Percentiles rank a stretch among this genome's conserved stretches.
phyloP scores from a whole-genome alignment of 1,140 invertebrate species.

The Wiebesia pumilae region DNA sequence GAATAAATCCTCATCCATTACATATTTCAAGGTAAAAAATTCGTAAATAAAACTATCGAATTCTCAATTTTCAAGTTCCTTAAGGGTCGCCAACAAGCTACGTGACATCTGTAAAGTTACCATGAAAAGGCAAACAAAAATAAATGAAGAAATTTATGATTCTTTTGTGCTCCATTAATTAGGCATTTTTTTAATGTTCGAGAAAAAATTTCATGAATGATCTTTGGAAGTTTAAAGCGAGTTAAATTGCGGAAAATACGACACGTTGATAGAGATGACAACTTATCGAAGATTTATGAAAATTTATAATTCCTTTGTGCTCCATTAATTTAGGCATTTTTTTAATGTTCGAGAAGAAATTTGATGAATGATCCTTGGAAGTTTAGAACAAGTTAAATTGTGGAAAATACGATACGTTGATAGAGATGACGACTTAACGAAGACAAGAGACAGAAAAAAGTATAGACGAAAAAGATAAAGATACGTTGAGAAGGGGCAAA shows the following conservation, averaged over 20 bases:
- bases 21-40: conserved; percentile 45
- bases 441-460: background rate
- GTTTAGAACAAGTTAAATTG: conserved; percentile 1
- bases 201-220: conserved; percentile 11
- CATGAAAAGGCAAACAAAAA: conserved; percentile 31
- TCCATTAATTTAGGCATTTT: background rate
- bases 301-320: conserved; percentile 48
- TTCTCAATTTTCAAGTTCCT: conserved; percentile 53
- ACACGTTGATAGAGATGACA: background rate
- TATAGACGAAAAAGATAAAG: background rate
- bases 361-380: conserved; percentile 2
- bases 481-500: background rate
- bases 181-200: background rate
- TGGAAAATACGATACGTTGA: conserved; percentile 1
- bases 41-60: conserved; percentile 37
- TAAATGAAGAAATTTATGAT: conserved; percentile 45
- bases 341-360: conserved; percentile 14
- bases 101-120: conserved; percentile 36
- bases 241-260: conserved; percentile 10
- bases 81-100: conserved; percentile 13
- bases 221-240: background rate
- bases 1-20: conserved; percentile 41
- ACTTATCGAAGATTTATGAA: conserved; percentile 16
- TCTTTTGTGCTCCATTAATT: conserved; percentile 38
- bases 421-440: background rate